Evolutionary conservation across 1,140 invertebrate species (phyloP).

Genomic region (Samia ricini): DNA sequence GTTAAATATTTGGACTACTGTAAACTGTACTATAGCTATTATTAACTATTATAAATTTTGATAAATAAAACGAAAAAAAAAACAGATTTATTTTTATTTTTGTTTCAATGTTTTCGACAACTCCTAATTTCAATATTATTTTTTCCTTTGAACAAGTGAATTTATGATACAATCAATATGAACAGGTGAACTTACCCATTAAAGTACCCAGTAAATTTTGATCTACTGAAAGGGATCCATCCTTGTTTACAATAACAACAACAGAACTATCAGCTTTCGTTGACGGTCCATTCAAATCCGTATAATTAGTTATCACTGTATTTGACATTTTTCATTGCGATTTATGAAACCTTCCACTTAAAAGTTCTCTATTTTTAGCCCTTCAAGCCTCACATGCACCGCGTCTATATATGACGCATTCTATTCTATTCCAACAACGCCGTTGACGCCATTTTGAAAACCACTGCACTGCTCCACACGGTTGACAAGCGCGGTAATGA

Average conservation of each 20-base stretch:
- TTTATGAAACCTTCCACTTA: conserved; percentile 46
- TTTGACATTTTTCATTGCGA: conserved; percentile 72
- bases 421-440: conserved; percentile 49
- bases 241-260: conserved; percentile 86
- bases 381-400: conserved; percentile 55
- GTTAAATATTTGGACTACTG: too few relatives aligned
- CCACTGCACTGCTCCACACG: conserved; percentile 1
- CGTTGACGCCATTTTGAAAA: conserved; percentile 69
- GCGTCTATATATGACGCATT: conserved; percentile 66
- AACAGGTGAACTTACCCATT: conserved; percentile 78
- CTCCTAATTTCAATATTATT: too few relatives aligned
- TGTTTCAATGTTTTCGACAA: too few relatives aligned
- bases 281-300: conserved; percentile 72
- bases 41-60: too few relatives aligned
- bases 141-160: too few relatives aligned
- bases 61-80: too few relatives aligned
- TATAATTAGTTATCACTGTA: conserved; percentile 75
- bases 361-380: conserved; percentile 68
- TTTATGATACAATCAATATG: not conserved
- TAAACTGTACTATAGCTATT: too few relatives aligned
- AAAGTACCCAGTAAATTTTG: conserved; percentile 83
- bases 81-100: too few relatives aligned
- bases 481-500: not conserved
- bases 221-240: conserved; percentile 84
- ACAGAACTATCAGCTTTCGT: conserved; percentile 76